These are phyloP conservation scores for Eupithecia abbreviata DNA, from an alignment of 2,888 invertebrate genomes.

Conservation along the genomic window DNA sequence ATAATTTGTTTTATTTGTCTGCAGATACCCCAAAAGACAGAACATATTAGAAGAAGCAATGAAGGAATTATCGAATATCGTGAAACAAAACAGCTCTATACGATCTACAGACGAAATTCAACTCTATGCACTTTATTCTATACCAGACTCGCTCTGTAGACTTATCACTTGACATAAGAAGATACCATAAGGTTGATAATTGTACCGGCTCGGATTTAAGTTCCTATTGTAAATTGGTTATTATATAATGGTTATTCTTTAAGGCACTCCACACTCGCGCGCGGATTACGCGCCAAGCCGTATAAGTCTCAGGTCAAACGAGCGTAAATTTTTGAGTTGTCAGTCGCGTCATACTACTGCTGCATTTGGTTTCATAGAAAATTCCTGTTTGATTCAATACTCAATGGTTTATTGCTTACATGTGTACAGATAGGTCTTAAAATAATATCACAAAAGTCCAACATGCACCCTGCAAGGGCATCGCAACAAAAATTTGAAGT, in stretches of 20 bases:
- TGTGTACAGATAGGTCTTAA: too few species aligned
- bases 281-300: too few species aligned
- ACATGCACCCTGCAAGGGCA: too few species aligned
- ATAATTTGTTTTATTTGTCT: conserved; percentile 34
- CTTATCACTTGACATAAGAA: conserved; percentile 52
- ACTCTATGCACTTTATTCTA: conserved; percentile 70
- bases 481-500: too few species aligned
- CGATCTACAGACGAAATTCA: conserved; percentile 65
- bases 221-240: background rate
- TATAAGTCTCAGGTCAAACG: too few species aligned
- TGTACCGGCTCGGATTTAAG: background rate
- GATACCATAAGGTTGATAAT: background rate
- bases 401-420: too few species aligned
- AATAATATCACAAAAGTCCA: too few species aligned
- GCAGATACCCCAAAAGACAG: conserved; percentile 66
- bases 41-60: conserved; percentile 68
- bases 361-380: too few species aligned
- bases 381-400: too few species aligned
- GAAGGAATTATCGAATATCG: conserved; percentile 59
- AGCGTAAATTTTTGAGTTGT: too few species aligned
- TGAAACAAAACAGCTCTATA: conserved; percentile 61
- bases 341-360: too few species aligned
- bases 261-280: too few species aligned
- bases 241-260: background rate
- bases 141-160: conserved; percentile 69